Evolutionary conservation across 2,797 vertebrate species (phyloP).

Genomic region (Orientallactaga sibirica): DNA sequence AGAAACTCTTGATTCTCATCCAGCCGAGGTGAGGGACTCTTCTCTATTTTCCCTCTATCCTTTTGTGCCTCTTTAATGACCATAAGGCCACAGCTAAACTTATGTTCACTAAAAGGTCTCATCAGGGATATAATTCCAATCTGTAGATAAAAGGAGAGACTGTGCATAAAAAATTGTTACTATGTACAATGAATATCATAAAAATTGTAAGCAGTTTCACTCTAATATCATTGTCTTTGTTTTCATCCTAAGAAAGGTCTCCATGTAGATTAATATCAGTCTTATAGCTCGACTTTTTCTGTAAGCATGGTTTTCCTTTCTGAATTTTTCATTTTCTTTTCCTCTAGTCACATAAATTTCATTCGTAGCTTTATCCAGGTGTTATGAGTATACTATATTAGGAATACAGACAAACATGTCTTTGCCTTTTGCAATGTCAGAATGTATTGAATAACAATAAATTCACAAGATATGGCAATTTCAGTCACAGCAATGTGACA

Average conservation of each 20-base stretch:
- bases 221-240: neutral
- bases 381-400: no score
- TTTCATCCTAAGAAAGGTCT: neutral
- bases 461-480: no score
- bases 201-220: conserved; percentile 6
- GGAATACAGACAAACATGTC: no score
- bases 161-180: neutral
- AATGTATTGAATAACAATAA: no score
- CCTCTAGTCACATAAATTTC: neutral
- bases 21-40: neutral
- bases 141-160: neutral
- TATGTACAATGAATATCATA: neutral
- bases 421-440: no score
- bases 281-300: neutral
- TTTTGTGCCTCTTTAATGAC: neutral
- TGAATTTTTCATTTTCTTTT: conserved; percentile 16
- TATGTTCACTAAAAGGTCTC: no score
- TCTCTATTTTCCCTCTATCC: neutral
- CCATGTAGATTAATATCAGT: neutral
- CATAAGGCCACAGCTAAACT: no score
- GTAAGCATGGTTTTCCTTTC: neutral
- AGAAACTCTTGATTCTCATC: neutral
- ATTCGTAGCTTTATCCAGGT: neutral
- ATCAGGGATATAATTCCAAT: neutral
- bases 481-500: neutral